These are phyloP conservation scores for Nemotelus nigrinus DNA, from an alignment of 2,888 invertebrate species.

Conservation along the genomic window DNA sequence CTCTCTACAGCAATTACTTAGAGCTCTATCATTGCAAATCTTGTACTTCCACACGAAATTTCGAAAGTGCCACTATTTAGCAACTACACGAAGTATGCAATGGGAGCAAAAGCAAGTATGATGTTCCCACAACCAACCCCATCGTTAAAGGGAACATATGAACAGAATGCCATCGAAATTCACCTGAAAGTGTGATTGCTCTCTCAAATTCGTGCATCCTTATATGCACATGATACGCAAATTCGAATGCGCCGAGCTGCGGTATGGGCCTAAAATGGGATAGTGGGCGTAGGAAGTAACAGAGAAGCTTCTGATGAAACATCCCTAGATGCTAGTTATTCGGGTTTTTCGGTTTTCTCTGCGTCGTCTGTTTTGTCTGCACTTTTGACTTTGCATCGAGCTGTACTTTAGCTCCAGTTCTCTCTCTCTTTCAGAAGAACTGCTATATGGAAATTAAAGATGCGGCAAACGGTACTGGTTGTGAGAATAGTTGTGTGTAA, in stretches of 20 bases:
- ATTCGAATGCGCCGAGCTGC: too few relatives aligned
- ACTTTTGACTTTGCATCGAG: not conserved
- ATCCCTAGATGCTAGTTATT: constrained; percentile 23
- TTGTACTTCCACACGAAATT: constrained; percentile 24
- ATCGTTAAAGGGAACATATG: too few relatives aligned
- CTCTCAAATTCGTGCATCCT: too few relatives aligned
- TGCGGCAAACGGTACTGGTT: not conserved
- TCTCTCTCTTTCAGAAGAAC: not conserved
- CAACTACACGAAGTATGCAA: not conserved
- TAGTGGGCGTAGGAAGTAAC: not conserved
- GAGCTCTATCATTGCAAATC: constrained; percentile 10
- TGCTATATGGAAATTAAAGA: constrained; percentile 9
- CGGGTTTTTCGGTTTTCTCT: not conserved
- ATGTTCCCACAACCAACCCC: not conserved
- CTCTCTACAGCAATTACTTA: not conserved
- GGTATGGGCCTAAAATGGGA: too few relatives aligned
- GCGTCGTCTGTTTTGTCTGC: not conserved
- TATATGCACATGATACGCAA: too few relatives aligned
- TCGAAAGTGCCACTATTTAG: constrained; percentile 28
- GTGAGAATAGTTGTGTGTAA: constrained; percentile 6
- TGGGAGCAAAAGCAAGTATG: not conserved
- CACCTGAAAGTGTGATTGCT: too few relatives aligned
- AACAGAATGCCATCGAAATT: too few relatives aligned
- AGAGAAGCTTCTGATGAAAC: constrained; percentile 13
- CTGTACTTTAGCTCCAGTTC: not conserved